Percentiles rank a stretch among this genome's conserved stretches.
These are phyloP conservation scores for Lepilemur ruficaudatus DNA, from an alignment of 2,797 vertebrate species.

Conservation along the genomic window DNA sequence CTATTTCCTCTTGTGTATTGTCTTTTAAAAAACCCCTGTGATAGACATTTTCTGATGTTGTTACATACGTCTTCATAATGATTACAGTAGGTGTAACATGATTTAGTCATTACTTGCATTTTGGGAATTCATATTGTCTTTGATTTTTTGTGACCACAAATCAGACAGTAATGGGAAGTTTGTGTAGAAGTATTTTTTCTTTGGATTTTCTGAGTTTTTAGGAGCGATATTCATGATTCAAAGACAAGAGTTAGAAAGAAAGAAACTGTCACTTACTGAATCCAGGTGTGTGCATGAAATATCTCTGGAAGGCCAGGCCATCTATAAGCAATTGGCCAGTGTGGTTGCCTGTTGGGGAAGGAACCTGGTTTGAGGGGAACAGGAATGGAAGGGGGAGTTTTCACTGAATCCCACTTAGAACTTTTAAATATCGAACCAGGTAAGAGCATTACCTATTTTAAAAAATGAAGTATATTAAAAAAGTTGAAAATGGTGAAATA, in stretches of 20 bases:
- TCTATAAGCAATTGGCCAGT: neutral
- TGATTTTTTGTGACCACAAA: constrained; percentile 9
- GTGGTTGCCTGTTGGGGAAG: neutral
- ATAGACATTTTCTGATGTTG: neutral
- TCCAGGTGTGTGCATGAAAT: neutral
- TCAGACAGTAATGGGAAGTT: constrained; percentile 9
- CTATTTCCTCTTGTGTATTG: neutral
- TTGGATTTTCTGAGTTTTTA: constrained; percentile 29
- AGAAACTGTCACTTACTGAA: neutral
- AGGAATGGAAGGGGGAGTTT: neutral
- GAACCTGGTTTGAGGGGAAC: neutral
- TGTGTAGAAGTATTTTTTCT: neutral
- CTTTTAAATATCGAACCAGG: neutral
- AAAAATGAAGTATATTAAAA: neutral
- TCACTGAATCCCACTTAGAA: neutral
- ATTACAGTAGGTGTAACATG: neutral
- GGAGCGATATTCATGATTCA: constrained; percentile 10
- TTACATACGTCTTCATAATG: neutral
- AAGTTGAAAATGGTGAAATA: neutral
- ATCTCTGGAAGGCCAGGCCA: neutral
- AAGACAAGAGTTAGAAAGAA: neutral
- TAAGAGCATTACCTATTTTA: neutral
- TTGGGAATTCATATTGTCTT: neutral
- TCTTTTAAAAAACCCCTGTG: constrained; percentile 6
- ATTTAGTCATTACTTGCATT: neutral